A percentile compares a stretch with the other conserved stretches of the same genome.
These are phyloP conservation scores for Stenurella melanura DNA, from an alignment of 2,888 invertebrate genomes.

Conservation along the genomic window DNA sequence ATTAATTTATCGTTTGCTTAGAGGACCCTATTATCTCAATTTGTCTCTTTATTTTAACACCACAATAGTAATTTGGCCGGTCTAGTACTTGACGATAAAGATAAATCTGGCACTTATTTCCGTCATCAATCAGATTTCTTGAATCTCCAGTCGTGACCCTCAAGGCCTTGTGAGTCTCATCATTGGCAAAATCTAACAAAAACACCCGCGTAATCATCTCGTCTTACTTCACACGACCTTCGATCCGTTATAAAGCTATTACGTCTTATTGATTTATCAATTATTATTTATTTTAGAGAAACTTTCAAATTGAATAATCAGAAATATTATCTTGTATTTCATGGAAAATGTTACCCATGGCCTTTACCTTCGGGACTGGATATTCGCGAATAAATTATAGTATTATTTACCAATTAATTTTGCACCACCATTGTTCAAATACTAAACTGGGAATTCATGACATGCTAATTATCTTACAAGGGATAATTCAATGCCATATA, in stretches of 20 bases:
- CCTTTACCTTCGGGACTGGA: slow-evolving; percentile 16
- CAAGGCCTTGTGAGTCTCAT: slow-evolving; percentile 55
- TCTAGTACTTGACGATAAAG: slow-evolving; percentile 7
- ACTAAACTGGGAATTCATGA: slow-evolving; percentile 11
- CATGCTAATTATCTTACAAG: not conserved
- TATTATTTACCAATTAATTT: slow-evolving; percentile 10
- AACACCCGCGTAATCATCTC: slow-evolving; percentile 54
- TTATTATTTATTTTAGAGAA: slow-evolving; percentile 41
- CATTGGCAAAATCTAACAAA: slow-evolving; percentile 57
- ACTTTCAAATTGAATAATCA: slow-evolving; percentile 13
- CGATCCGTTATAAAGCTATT: slow-evolving; percentile 62
- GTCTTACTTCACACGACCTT: slow-evolving; percentile 64
- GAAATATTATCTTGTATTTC: not conserved
- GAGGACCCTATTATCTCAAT: not conserved
- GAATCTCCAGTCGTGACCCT: slow-evolving; percentile 50
- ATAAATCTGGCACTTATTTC: slow-evolving; percentile 39
- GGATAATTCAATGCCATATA: slow-evolving; percentile 18
- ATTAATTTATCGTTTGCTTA: too few species aligned
- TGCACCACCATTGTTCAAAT: slow-evolving; percentile 19
- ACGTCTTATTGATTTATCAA: slow-evolving; percentile 57
- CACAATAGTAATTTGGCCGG: not conserved
- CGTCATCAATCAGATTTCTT: slow-evolving; percentile 27
- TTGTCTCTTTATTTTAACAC: slow-evolving; percentile 1
- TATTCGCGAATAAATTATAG: slow-evolving; percentile 1
- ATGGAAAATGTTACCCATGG: not conserved